Conservation (phyloP, 2,888 invertebrate species). For the Rutpela maculata region DNA sequence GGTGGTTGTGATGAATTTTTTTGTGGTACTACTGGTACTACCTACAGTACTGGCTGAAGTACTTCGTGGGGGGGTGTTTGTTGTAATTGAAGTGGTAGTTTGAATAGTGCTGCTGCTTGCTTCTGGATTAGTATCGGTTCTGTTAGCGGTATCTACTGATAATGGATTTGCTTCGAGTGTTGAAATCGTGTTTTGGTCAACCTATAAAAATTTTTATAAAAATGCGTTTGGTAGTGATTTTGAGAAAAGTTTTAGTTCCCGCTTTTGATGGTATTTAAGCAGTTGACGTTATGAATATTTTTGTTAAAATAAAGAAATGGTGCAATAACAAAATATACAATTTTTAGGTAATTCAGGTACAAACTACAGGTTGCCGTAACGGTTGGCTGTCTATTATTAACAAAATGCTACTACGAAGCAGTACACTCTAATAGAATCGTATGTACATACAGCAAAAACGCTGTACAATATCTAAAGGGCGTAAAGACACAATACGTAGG, state of each 20-base stretch:
- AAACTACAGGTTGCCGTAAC: neutral
- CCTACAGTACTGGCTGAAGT: constrained; percentile 32
- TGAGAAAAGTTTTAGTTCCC: constrained; percentile 18
- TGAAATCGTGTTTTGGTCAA: constrained; percentile 59
- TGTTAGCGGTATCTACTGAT: constrained; percentile 45
- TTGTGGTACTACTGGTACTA: constrained; percentile 38
- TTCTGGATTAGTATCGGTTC: constrained; percentile 50
- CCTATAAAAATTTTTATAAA: constrained; percentile 57
- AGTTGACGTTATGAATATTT: constrained; percentile 15
- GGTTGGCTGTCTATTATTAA: neutral
- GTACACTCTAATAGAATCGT: neutral
- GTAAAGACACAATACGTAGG: too few relatives aligned
- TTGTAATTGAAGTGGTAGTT: constrained; percentile 39
- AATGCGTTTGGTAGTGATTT: constrained; percentile 36
- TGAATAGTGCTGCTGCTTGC: constrained; percentile 43
- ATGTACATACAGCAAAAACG: neutral
- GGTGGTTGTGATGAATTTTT: constrained; percentile 23
- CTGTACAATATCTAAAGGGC: neutral
- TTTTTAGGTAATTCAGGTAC: neutral
- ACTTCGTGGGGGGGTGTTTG: constrained; percentile 29
- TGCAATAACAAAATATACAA: constrained; percentile 17
- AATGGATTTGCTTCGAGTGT: constrained; percentile 58
- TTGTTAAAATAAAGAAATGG: constrained; percentile 55
- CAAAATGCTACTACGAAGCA: neutral
- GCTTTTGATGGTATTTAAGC: constrained; percentile 34